A percentile compares a stretch with the other conserved stretches of the same genome.
Evolutionary conservation across 1,140 invertebrate species (phyloP).

Genomic region (Ylistrum balloti): DNA sequence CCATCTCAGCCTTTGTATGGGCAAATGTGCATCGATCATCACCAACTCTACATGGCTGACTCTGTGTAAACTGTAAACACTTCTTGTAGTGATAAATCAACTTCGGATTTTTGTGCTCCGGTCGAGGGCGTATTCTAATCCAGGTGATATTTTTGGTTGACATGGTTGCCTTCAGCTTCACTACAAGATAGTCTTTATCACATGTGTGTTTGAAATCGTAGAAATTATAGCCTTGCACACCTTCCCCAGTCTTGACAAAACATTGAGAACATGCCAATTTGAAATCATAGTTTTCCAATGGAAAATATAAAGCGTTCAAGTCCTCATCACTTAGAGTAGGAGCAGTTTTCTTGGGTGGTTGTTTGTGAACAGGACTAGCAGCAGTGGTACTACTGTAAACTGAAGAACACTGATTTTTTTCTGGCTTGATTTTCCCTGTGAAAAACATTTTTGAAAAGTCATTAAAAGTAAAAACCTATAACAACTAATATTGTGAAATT

Average conservation of each 20-base stretch:
- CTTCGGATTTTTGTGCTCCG: conserved; percentile 58
- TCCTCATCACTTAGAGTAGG: background rate
- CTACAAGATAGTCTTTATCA: conserved; percentile 69
- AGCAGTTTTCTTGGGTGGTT: background rate
- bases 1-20: conserved; percentile 73
- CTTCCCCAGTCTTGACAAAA: conserved; percentile 75
- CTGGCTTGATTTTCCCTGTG: conserved; percentile 30
- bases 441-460: no score
- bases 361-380: conserved; percentile 36
- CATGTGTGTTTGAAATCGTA: conserved; percentile 67
- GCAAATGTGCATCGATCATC: conserved; percentile 77
- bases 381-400: conserved; percentile 50
- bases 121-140: conserved; percentile 70
- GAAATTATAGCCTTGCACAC: conserved; percentile 68
- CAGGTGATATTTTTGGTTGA: conserved; percentile 64
- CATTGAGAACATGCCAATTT: conserved; percentile 72
- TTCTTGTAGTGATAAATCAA: conserved; percentile 68
- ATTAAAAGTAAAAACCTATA: no score
- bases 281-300: conserved; percentile 72
- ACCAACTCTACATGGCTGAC: conserved; percentile 72
- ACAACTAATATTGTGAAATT: no score
- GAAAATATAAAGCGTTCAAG: conserved; percentile 63
- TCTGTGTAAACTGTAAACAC: conserved; percentile 70
- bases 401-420: background rate
- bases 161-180: conserved; percentile 62